Percentiles rank a stretch among this genome's conserved stretches.
Evolutionary conservation across 1,140 invertebrate species (phyloP).

Genomic region (Leptinotarsa defecta): DNA sequence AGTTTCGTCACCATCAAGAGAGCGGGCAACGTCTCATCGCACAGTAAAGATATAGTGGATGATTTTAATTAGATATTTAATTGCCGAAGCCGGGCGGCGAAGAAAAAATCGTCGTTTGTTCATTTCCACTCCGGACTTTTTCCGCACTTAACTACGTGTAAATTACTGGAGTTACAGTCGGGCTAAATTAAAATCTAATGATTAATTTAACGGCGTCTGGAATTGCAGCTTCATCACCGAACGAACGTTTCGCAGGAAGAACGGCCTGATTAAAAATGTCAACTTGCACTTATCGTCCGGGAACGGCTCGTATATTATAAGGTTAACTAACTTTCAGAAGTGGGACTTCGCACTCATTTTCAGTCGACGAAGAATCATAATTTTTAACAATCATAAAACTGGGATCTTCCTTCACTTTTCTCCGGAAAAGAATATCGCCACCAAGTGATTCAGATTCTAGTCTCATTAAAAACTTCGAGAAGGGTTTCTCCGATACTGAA

Average conservation of each 20-base stretch:
- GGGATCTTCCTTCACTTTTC: background rate
- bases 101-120: conserved; percentile 44
- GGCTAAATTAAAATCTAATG: conserved; percentile 49
- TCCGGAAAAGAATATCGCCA: background rate
- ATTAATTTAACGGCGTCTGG: conserved; percentile 45
- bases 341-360: conserved; percentile 19
- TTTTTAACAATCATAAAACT: conserved; percentile 7
- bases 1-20: too few species aligned
- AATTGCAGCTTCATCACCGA: conserved; percentile 37
- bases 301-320: conserved; percentile 28
- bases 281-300: conserved; percentile 30
- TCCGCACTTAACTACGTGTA: conserved; percentile 45
- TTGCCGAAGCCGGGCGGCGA: conserved; percentile 38
- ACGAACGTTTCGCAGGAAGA: conserved; percentile 28
- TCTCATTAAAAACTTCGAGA: background rate
- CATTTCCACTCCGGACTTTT: conserved; percentile 43
- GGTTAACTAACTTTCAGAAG: conserved; percentile 29
- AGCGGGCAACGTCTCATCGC: background rate
- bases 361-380: conserved; percentile 8
- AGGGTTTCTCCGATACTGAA: too few species aligned
- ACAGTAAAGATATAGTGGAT: conserved; percentile 37
- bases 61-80: conserved; percentile 50
- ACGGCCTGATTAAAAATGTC: conserved; percentile 29
- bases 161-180: conserved; percentile 41
- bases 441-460: background rate